Evolutionary conservation across 2,888 invertebrate genomes (phyloP), one percentile per base, ranked within the genome.

Genomic region (Caenorhabditis auriculariae): DNA sequence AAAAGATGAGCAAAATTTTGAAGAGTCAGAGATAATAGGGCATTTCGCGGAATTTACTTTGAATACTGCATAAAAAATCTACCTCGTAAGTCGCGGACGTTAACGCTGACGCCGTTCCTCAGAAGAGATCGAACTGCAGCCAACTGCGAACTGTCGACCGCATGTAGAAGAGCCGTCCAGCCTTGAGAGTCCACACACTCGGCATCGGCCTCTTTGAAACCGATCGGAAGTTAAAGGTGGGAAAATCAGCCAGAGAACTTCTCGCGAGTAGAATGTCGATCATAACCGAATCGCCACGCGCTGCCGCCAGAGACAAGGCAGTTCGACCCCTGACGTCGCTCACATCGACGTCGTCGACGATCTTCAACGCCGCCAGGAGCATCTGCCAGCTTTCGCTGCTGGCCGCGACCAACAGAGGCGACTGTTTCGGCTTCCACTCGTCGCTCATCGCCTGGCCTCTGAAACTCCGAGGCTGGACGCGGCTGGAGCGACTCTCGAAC

Each of bases 131-230:
- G 81, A 4, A 85, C 83, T 59, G 85, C 82, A 82, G 94, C 92
- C 68, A 90, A 88, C 77, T 93, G 92, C 4, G 94, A 94, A 72
- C 88, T 87, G 72, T 89, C 88, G 51, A 93, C 90, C 0, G 94
- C 91, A 66, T 93, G 85, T 52, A 91, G 89, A 46, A 95, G 84
- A 0, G 94, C 89, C 0, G 91, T 90, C 52, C 52, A 53, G n/a
- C 58, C 58, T 15, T 44, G 35, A 15, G 32, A 21, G 35, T 58
- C 58, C 21, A n/a, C n/a, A n/a, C n/a, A n/a, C n/a, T n/a, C n/a
- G n/a, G n/a, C n/a, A n/a, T n/a, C n/a, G n/a, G n/a, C 35, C 35
- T 32, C 35, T 12, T 12, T n/a, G 35, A 12, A 9, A 32, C 35
- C 35, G n/a, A n/a, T 12, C 35, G 35, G 9, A n/a, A n/a, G 9